These are phyloP conservation scores for Eublepharis macularius DNA, from an alignment of 2,113 vertebrate species.

Conservation along the genomic window DNA sequence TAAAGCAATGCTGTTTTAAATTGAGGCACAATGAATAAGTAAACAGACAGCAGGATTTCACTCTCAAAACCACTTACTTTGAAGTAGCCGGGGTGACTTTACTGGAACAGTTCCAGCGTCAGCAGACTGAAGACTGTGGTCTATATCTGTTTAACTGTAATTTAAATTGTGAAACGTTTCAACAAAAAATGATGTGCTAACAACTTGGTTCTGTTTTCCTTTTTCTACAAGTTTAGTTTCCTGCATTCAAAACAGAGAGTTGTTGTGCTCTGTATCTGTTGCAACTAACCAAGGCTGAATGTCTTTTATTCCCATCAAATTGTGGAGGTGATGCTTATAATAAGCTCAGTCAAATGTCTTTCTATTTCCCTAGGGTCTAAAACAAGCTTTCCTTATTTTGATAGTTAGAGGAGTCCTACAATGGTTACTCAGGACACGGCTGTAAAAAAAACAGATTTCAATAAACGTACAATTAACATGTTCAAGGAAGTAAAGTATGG, in stretches of 20 bases:
- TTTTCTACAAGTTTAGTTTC: conserved; percentile 34
- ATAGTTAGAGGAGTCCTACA: background rate
- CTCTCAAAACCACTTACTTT: conserved; percentile 13
- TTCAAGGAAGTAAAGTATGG: background rate
- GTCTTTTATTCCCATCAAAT: background rate
- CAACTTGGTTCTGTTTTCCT: conserved; percentile 26
- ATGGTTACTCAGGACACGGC: background rate
- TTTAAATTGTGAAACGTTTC: conserved; percentile 41
- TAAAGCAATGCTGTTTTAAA: conserved; percentile 4
- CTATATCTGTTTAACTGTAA: conserved; percentile 33
- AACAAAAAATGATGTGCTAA: conserved; percentile 31
- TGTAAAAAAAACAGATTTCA: background rate
- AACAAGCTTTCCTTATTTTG: background rate
- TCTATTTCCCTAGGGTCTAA: background rate
- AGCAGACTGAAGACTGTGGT: conserved; percentile 11
- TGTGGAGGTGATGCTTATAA: background rate
- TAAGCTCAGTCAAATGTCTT: background rate
- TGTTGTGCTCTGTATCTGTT: background rate
- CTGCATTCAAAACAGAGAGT: conserved; percentile 22
- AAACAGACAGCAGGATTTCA: background rate
- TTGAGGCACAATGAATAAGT: conserved; percentile 10
- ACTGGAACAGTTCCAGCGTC: background rate
- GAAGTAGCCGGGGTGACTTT: conserved; percentile 7
- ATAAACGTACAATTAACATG: background rate
- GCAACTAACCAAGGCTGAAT: background rate